phyloP scores from a whole-genome alignment of 2,113 vertebrate species.

The Prinia subflava region DNA sequence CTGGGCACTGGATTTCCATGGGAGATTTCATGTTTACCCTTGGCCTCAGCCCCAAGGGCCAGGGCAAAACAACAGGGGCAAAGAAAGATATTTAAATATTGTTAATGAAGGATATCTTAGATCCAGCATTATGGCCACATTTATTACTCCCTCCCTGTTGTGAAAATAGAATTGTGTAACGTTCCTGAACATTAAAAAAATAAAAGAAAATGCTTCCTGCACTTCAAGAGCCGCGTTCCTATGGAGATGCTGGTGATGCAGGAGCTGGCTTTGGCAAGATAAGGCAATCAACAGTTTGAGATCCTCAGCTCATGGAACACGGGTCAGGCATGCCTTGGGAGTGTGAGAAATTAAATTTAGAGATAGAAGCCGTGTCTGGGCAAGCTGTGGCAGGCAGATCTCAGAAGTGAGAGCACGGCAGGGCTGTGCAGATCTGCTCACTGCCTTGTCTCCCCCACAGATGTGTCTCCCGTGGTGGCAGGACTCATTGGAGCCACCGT shows the following conservation, averaged over 20 bases:
- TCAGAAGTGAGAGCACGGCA: accelerated
- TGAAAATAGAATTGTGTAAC: background rate
- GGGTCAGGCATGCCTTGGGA: background rate
- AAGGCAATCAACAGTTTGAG: background rate
- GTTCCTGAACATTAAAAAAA: background rate
- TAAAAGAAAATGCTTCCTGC: background rate
- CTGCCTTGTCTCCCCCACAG: slow-evolving; percentile 64
- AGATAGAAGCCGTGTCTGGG: background rate
- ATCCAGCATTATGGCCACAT: accelerated
- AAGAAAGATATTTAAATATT: too few species aligned
- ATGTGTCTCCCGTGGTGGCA: slow-evolving; percentile 92
- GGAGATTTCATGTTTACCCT: background rate
- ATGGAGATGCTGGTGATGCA: background rate
- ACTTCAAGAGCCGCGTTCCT: background rate
- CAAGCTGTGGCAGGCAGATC: background rate
- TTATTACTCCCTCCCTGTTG: background rate
- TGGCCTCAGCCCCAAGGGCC: accelerated
- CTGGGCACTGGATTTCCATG: background rate
- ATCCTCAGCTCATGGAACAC: background rate
- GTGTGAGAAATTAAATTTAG: background rate
- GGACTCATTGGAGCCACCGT: slow-evolving; percentile 93
- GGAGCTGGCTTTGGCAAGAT: background rate
- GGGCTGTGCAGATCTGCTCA: background rate
- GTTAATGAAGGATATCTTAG: background rate
- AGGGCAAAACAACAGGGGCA: background rate